phyloP scores from a whole-genome alignment of 2,113 vertebrate species.

The Prionailurus viverrinus region DNA sequence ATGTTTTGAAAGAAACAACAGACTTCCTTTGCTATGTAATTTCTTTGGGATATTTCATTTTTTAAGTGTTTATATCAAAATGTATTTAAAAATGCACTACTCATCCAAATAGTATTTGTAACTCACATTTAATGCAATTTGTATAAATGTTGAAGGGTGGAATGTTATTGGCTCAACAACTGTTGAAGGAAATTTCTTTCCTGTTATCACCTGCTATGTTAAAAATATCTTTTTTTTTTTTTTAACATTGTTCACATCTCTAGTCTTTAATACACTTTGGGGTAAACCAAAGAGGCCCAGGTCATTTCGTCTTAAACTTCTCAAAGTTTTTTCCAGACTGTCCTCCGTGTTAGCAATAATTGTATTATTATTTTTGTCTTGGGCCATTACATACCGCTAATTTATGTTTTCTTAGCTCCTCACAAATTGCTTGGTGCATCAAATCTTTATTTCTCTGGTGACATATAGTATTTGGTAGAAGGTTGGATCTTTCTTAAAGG shows the following conservation, averaged over 20 bases:
- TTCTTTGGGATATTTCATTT: slow-evolving; percentile 64
- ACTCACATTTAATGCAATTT: background rate
- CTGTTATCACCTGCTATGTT: background rate
- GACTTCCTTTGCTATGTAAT: slow-evolving; percentile 61
- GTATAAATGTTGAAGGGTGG: slow-evolving; percentile 8
- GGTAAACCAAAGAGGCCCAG: background rate
- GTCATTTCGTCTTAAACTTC: background rate
- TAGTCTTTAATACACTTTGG: background rate
- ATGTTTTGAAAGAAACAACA: slow-evolving; percentile 67
- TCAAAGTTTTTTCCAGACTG: slow-evolving; percentile 34
- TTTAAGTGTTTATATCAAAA: slow-evolving; percentile 59
- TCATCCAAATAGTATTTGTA: background rate
- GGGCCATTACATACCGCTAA: background rate
- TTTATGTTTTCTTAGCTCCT: background rate
- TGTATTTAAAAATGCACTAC: background rate
- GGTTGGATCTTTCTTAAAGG: slow-evolving; percentile 46
- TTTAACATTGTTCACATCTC: background rate
- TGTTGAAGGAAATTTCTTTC: background rate
- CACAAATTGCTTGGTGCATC: background rate
- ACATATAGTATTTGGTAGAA: background rate
- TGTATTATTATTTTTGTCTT: background rate
- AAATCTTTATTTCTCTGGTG: background rate
- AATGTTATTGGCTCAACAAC: background rate
- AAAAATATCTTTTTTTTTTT: background rate
- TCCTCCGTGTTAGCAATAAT: background rate